Percentiles rank a stretch among this genome's conserved stretches.
phyloP scores from a whole-genome alignment of 92 coral and sea anemone genomes.

The Actinostola sp. region DNA sequence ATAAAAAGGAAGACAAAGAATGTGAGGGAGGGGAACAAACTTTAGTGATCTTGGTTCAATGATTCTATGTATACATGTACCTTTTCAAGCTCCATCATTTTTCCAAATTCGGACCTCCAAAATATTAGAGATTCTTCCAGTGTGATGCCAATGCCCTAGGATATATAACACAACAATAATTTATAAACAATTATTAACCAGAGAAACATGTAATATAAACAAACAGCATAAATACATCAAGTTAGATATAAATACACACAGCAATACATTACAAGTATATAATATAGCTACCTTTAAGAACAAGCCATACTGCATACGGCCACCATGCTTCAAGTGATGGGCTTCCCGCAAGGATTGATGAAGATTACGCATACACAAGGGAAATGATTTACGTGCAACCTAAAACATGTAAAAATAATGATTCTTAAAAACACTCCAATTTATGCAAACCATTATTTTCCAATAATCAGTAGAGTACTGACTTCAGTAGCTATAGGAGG shows the following conservation, averaged over 20 bases:
- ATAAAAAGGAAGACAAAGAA: background rate
- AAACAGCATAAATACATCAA: background rate
- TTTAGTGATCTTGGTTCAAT: background rate
- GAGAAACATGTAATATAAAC: too few species aligned
- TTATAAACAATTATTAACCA: too few species aligned
- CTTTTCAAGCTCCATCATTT: constrained; percentile 95
- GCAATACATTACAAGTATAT: too few species aligned
- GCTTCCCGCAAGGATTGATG: constrained; percentile 82
- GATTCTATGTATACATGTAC: constrained; percentile 24
- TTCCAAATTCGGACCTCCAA: constrained; percentile 94
- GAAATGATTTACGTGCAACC: constrained; percentile 83
- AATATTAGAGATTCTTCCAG: constrained; percentile 91
- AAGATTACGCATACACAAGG: constrained; percentile 96
- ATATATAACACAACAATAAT: background rate
- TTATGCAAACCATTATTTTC: too few species aligned
- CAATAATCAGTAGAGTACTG: too few species aligned
- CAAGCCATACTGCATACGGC: constrained; percentile 95
- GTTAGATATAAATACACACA: too few species aligned
- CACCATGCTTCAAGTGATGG: constrained; percentile 95
- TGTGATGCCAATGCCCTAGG: constrained; percentile 91
- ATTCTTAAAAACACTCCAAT: too few species aligned
- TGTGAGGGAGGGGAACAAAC: background rate
- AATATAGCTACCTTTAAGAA: constrained; percentile 74
- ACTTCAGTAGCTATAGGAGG: too few species aligned
- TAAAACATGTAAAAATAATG: constrained; percentile 9